Evolutionary conservation across 2,113 vertebrate genomes (phyloP), one percentile per base, ranked within the genome.

Genomic region (Axis porcinus): DNA sequence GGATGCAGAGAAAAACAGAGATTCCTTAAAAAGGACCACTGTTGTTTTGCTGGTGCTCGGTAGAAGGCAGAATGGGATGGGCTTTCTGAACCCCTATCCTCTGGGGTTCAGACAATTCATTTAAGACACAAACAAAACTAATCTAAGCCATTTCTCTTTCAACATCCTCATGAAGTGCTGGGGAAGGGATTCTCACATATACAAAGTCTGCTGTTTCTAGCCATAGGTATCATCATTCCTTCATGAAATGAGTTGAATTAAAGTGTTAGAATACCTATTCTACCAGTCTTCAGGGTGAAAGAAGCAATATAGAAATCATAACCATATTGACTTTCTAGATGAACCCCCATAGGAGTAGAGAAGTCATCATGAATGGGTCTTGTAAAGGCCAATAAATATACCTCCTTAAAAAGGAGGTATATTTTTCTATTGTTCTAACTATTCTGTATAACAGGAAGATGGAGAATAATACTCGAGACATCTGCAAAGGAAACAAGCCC

Each of bases 401-500:
- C 40, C 4, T 33, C 74, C 13, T 50, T 57, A 67, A 58, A 94
- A 89, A 96, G 36, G 58, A 85, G 60, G n/a, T 58, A 4, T 23
- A 54, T 57, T 92, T 96, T 74, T 43, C 86, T 50, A 94, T 95
- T 94, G 91, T 96, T 97, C 52, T 57, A 60, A 78, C n/a, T 43
- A 2, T 60, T 87, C 55, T 79, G 15, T 16, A 50, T 30, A 40
- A 21, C 84, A 95, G 92, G 95, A 97, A 97, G 67, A 85, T 86
- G 60, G 89, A 78, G 86, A 89, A 92, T 86, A 95, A 94, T 43
- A 67, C 76, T 88, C 78, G 91, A 83, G 47, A 70, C 13, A 79
- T 97, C 76, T 97, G 93, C 85, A 91, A 93, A 96, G 91, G 91
- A 97, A 97, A 93, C 6, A 30, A 70, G 40, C 25, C 67, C 16